Conservation (phyloP, 2,888 invertebrate species). For the Platycheirus albimanus region DNA sequence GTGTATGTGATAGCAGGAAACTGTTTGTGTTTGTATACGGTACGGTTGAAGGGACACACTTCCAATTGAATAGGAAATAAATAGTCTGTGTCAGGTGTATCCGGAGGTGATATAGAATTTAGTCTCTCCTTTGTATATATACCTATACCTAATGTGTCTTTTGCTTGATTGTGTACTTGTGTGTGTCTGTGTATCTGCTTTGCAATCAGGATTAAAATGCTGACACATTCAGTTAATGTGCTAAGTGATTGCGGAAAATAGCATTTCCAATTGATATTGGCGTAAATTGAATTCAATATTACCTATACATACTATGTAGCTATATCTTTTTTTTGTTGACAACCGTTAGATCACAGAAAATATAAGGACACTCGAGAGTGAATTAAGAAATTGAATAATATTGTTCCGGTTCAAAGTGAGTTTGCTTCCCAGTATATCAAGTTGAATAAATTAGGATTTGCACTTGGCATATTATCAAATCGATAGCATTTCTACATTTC, state of each 20-base stretch:
- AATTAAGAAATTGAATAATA: conserved; percentile 53
- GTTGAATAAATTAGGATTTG: no score
- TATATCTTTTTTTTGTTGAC: background rate
- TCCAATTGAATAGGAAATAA: conserved; percentile 56
- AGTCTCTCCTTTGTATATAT: background rate
- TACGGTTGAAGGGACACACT: conserved; percentile 16
- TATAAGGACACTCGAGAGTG: background rate
- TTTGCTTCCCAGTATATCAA: background rate
- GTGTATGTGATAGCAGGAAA: background rate
- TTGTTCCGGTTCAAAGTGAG: conserved; percentile 4
- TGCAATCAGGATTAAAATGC: conserved; percentile 60
- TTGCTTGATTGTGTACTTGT: no score
- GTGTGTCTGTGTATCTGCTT: background rate
- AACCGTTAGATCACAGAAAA: conserved; percentile 14
- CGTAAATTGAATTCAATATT: conserved; percentile 48
- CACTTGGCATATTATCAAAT: no score
- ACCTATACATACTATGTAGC: background rate
- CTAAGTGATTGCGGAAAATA: conserved; percentile 62
- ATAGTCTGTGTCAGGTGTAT: conserved; percentile 50
- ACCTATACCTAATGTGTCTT: no score
- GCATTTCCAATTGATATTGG: conserved; percentile 53
- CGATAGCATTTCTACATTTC: no score
- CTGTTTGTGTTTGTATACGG: conserved; percentile 24
- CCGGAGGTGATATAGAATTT: background rate
- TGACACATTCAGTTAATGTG: conserved; percentile 63